Conservation (phyloP, 2,888 invertebrate species). For the Chymomyza amoena region DNA sequence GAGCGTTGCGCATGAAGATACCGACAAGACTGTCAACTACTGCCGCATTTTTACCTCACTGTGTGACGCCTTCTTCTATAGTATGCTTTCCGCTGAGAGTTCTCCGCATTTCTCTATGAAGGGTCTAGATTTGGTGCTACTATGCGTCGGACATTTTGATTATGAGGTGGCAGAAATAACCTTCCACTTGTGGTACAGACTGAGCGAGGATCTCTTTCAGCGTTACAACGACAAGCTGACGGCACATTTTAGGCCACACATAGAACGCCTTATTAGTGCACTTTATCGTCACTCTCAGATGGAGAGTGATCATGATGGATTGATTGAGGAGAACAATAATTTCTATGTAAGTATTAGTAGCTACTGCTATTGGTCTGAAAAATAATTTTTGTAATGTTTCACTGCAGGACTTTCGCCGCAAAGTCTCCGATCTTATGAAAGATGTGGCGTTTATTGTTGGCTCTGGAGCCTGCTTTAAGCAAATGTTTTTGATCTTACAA, state of each 20-base stretch:
- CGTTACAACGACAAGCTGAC: conserved; percentile 90
- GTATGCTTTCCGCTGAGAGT: conserved; percentile 85
- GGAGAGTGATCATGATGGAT: conserved; percentile 94
- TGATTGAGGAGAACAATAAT: conserved; percentile 90
- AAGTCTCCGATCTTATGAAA: conserved; percentile 95
- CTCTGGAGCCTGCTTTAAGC: conserved; percentile 92
- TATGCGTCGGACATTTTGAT: conserved; percentile 97
- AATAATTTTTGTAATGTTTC: background rate
- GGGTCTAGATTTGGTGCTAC: conserved; percentile 91
- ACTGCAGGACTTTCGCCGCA: conserved; percentile 85
- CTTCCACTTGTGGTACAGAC: conserved; percentile 97
- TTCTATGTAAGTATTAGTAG: conserved; percentile 82
- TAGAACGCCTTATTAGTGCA: conserved; percentile 93
- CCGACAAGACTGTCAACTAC: conserved; percentile 95
- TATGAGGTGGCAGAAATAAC: conserved; percentile 97
- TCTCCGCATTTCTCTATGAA: conserved; percentile 87
- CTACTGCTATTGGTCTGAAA: background rate
- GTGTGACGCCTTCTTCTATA: conserved; percentile 92
- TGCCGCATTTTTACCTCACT: conserved; percentile 93
- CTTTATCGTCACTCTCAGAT: conserved; percentile 96
- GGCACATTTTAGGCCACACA: conserved; percentile 91
- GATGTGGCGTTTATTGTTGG: conserved; percentile 98
- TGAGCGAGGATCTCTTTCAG: conserved; percentile 96
- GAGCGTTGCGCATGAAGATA: conserved; percentile 95
- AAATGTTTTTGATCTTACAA: conserved; percentile 91